Evolutionary conservation across 2,113 vertebrate genomes (phyloP).

Genomic region (Hippopotamus amphibius): DNA sequence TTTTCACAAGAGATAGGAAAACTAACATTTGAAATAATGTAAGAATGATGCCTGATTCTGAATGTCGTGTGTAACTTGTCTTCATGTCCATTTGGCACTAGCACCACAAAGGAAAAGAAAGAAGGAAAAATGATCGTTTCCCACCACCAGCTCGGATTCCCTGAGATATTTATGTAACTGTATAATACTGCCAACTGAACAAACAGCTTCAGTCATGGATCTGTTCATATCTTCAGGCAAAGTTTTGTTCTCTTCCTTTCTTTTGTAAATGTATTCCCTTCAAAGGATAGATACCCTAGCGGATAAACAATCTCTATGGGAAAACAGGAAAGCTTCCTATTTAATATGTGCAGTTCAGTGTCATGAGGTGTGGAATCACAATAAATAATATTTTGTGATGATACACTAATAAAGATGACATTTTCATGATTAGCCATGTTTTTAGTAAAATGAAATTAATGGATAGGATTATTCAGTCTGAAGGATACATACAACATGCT

Average conservation of each 20-base stretch:
- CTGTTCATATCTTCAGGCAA: conserved; percentile 63
- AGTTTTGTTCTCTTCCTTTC: conserved; percentile 37
- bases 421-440: conserved; percentile 50
- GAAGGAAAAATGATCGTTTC: neutral
- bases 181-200: conserved; percentile 30
- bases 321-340: neutral
- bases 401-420: conserved; percentile 26
- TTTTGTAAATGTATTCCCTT: conserved; percentile 39
- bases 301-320: neutral
- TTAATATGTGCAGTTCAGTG: neutral
- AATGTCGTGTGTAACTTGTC: neutral
- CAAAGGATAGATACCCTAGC: neutral
- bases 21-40: neutral
- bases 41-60: neutral
- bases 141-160: neutral
- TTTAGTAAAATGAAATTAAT: conserved; percentile 46
- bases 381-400: conserved; percentile 9
- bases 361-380: neutral
- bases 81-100: neutral
- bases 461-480: neutral
- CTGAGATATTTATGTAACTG: conserved; percentile 55
- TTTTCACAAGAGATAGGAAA: neutral
- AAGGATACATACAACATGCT: neutral
- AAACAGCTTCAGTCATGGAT: conserved; percentile 50
- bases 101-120: conserved; percentile 37